Conservation (phyloP, 1,140 invertebrate genomes). For the Drosophila suzukii region DNA sequence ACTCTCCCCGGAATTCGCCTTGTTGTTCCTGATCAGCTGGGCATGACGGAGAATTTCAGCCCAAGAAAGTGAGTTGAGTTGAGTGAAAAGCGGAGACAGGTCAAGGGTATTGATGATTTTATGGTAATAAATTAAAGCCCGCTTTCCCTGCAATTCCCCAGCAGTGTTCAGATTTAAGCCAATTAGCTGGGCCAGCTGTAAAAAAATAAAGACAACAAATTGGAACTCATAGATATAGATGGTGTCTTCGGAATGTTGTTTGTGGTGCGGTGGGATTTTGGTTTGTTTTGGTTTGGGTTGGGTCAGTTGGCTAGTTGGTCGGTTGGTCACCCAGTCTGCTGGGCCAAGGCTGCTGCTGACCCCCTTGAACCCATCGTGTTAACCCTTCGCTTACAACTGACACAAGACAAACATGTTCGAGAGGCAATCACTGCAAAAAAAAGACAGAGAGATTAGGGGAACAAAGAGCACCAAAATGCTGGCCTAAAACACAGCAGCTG, state of each 20-base stretch:
- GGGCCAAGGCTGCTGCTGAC: constrained; percentile 47
- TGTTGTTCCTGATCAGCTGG: constrained; percentile 42
- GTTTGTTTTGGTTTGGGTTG: constrained; percentile 12
- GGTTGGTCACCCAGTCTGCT: constrained; percentile 32
- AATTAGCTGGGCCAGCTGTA: constrained; percentile 66
- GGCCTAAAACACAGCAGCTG: constrained; percentile 49
- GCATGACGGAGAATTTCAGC: constrained; percentile 25
- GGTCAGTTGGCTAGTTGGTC: constrained; percentile 40
- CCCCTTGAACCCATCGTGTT: constrained; percentile 15
- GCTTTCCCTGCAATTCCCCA: constrained; percentile 6
- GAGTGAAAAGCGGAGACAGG: constrained; percentile 2
- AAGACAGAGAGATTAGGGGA: background rate
- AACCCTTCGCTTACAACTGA: constrained; percentile 15
- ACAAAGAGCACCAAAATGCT: constrained; percentile 21
- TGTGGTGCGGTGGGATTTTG: constrained; percentile 19
- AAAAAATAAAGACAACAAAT: constrained; percentile 45
- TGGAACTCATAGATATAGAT: constrained; percentile 73
- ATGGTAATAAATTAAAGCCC: constrained; percentile 14
- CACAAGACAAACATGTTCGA: constrained; percentile 62
- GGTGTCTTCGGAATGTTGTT: constrained; percentile 64
- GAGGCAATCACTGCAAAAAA: constrained; percentile 36
- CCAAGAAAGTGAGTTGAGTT: constrained; percentile 12
- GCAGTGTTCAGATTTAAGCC: constrained; percentile 73
- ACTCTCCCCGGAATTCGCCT: constrained; percentile 18
- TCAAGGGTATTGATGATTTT: constrained; percentile 27